Conservation (phyloP, 2,797 vertebrate genomes). For the Pseudomugil gertrudae region DNA sequence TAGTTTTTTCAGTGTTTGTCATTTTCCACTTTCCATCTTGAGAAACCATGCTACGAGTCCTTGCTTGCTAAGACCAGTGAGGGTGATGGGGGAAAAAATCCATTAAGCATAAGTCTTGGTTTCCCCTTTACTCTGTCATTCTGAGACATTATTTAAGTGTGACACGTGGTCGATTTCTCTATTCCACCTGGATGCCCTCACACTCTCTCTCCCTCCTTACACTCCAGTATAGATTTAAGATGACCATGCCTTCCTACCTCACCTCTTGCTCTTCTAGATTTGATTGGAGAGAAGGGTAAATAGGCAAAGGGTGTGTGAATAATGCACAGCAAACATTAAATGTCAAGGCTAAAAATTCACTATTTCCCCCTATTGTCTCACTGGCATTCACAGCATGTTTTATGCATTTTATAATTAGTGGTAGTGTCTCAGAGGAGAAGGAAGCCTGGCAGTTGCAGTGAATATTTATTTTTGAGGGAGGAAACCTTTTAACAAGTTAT, state of each 20-base stretch:
- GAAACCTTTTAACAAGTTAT: conserved; percentile 56
- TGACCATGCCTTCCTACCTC: conserved; percentile 40
- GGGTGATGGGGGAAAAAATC: conserved; percentile 33
- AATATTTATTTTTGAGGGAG: conserved; percentile 49
- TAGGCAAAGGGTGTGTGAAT: conserved; percentile 77
- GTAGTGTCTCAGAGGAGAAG: conserved; percentile 54
- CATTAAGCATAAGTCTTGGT: conserved; percentile 59
- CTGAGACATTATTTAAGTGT: conserved; percentile 62
- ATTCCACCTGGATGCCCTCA: conserved; percentile 57
- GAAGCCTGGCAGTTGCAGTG: conserved; percentile 37
- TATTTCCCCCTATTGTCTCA: conserved; percentile 76
- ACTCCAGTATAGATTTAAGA: conserved; percentile 40
- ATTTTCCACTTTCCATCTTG: conserved; percentile 29
- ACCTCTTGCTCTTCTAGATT: conserved; percentile 19
- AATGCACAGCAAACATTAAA: conserved; percentile 81
- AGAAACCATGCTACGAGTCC: conserved; percentile 38
- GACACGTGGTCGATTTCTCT: conserved; percentile 60
- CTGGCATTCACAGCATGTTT: conserved; percentile 78
- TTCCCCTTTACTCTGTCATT: conserved; percentile 46
- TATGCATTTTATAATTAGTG: conserved; percentile 84
- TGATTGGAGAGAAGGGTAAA: conserved; percentile 69
- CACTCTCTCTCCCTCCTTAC: neutral
- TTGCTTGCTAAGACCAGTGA: conserved; percentile 17
- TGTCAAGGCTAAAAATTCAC: conserved; percentile 82
- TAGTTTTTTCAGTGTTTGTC: conserved; percentile 33